Evolutionary conservation across 92 coral and sea anemone species (phyloP).

Genomic region (Paragorgia papillata): DNA sequence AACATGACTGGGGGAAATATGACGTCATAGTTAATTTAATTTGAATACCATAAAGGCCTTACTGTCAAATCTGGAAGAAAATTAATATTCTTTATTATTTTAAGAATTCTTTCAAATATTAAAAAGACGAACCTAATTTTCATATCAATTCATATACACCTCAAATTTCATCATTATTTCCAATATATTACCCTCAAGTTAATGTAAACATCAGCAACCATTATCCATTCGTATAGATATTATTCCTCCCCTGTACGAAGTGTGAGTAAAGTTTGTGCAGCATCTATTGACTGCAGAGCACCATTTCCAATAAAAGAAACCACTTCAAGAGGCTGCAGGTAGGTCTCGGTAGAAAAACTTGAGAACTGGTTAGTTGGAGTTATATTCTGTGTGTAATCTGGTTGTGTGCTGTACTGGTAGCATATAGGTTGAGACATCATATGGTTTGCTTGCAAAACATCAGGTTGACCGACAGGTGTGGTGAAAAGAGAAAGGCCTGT

Average conservation of each 20-base stretch:
- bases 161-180: too few species aligned
- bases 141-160: too few species aligned
- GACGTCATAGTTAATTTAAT: too few species aligned
- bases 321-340: conserved; percentile 17
- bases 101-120: too few species aligned
- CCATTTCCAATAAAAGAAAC: not conserved
- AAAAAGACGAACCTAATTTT: too few species aligned
- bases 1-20: too few species aligned
- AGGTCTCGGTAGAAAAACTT: conserved; percentile 1
- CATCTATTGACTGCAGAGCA: conserved; percentile 12
- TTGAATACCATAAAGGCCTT: too few species aligned
- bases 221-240: too few species aligned
- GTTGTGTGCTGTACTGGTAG: not conserved
- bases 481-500: conserved; percentile 1
- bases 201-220: too few species aligned
- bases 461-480: not conserved
- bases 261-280: conserved; percentile 38
- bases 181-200: too few species aligned
- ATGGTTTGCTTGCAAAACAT: conserved; percentile 7
- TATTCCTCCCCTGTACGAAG: conserved; percentile 35
- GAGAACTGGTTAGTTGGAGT: conserved; percentile 2
- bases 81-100: too few species aligned
- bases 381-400: not conserved
- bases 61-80: too few species aligned
- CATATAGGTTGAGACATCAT: conserved; percentile 25